Conservation (phyloP, 2,888 invertebrate genomes). For the Agrotis clavis region DNA sequence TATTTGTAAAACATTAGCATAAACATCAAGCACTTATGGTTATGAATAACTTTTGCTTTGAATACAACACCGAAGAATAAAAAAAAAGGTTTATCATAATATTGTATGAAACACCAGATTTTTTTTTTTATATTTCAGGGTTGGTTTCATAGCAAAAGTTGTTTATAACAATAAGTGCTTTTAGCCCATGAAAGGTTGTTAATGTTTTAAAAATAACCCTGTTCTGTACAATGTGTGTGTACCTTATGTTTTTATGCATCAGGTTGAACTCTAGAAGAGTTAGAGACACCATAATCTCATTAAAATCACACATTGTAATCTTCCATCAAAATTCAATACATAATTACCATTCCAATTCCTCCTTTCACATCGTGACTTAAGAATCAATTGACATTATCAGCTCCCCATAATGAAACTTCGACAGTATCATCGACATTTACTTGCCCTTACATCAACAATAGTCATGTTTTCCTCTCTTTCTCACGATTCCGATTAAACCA, state of each 20-base stretch:
- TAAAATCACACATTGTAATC: background rate
- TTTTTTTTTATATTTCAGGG: too few relatives aligned
- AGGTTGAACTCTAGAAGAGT: background rate
- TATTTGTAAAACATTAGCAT: too few relatives aligned
- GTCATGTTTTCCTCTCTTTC: slow-evolving; percentile 63
- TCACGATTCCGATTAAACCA: slow-evolving; percentile 69
- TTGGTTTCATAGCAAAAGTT: too few relatives aligned
- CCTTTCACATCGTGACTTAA: slow-evolving; percentile 33
- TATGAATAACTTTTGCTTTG: too few relatives aligned
- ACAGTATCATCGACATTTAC: slow-evolving; percentile 28
- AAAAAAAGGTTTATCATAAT: too few relatives aligned
- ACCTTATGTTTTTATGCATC: background rate
- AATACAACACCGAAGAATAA: too few relatives aligned
- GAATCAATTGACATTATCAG: slow-evolving; percentile 28
- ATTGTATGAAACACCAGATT: too few relatives aligned
- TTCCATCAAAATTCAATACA: background rate
- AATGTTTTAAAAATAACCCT: too few relatives aligned
- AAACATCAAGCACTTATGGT: too few relatives aligned
- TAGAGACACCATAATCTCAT: background rate
- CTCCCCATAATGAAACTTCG: slow-evolving; percentile 14
- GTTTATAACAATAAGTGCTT: too few relatives aligned
- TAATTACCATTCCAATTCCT: background rate
- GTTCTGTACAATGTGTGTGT: too few relatives aligned
- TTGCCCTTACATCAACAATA: slow-evolving; percentile 53
- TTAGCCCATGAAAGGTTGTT: too few relatives aligned